Base-by-base conservation (phyloP, 1,140 invertebrate species). In the Argopecten irradians region DNA sequence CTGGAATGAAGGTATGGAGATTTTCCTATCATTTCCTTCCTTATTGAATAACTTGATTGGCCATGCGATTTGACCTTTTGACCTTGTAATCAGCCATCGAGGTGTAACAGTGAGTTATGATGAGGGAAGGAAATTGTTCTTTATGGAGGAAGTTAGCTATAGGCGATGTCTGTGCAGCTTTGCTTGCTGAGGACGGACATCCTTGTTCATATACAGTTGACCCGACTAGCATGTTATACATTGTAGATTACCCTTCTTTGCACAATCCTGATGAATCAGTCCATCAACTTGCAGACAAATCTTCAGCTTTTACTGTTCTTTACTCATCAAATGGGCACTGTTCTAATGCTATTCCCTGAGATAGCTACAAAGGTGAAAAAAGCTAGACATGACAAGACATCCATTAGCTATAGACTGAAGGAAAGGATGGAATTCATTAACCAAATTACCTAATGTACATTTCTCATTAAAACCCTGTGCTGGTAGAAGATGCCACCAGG, bases 401-500 rank as follows among this genome's bases (percentile, higher is more conserved):
- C 55, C 55, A 71, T 71, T 71, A 71, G 55, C 55, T 28, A 3
- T 28, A 71, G 55, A 71, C 55, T 71, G n/a, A n/a, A 8, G 55
- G 55, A 71, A 71, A 71, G 55, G 55, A 71, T 71, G 55, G 55
- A 71, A 71, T 71, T 71, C 55, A 71, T 71, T 71, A 71, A 71
- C 55, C 55, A 71, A 71, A 71, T 71, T 71, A 71, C 55, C 55
- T 71, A 71, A 71, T 71, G 55, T 71, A 71, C 55, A 71, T 71
- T 71, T 28, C 55, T 71, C 55, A 71, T 71, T 71, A 71, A 71
- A 71, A 71, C 55, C 55, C 55, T 3, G 55, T 71, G 19, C 55
- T 71, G n/a, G 11, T 71, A 16, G 55, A 71, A 71, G 55, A 71
- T 71, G 55, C 55, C 55, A 71, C 55, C 55, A 28, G 55, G 55